These are phyloP conservation scores for Archocentrus centrarchus DNA, from an alignment of 2,113 vertebrate species.

Conservation along the genomic window DNA sequence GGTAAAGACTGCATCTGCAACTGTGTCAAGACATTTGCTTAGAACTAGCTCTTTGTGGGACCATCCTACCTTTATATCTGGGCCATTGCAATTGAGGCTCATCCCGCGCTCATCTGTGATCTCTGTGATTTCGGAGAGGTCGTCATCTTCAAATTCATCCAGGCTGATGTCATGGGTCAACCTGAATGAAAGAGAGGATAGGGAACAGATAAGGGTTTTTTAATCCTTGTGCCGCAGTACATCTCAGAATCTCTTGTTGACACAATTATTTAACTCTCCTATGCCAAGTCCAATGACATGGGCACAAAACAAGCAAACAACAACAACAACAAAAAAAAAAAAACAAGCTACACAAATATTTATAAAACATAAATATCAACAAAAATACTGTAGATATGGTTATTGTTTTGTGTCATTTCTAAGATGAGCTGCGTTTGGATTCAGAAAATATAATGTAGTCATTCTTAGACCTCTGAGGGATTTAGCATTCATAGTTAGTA, in stretches of 20 bases:
- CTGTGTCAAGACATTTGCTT: not conserved
- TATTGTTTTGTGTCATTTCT: not conserved
- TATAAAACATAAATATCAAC: not conserved
- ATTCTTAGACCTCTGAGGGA: not conserved
- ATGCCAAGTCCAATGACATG: not conserved
- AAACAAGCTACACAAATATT: not conserved
- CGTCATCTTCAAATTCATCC: slow-evolving; percentile 98
- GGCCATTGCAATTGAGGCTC: slow-evolving; percentile 91
- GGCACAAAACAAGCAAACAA: not conserved
- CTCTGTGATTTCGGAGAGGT: slow-evolving; percentile 92
- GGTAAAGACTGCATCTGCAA: not conserved
- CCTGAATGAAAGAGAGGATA: slow-evolving; percentile 76
- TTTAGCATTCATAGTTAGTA: not conserved
- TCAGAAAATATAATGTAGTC: too few species aligned
- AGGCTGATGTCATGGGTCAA: slow-evolving; percentile 98
- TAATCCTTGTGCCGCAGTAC: slow-evolving; percentile 10
- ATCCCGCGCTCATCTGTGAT: slow-evolving; percentile 94
- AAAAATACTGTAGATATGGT: not conserved
- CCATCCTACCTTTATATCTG: slow-evolving; percentile 85
- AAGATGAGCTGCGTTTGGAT: too few species aligned
- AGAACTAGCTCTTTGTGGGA: not conserved
- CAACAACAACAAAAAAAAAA: accelerated
- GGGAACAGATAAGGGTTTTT: not conserved
- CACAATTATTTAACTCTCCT: not conserved
- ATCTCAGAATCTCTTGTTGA: slow-evolving; percentile 22